Base-by-base conservation (phyloP, 2,797 vertebrate genomes). In the Sphaeramia orbicularis region DNA sequence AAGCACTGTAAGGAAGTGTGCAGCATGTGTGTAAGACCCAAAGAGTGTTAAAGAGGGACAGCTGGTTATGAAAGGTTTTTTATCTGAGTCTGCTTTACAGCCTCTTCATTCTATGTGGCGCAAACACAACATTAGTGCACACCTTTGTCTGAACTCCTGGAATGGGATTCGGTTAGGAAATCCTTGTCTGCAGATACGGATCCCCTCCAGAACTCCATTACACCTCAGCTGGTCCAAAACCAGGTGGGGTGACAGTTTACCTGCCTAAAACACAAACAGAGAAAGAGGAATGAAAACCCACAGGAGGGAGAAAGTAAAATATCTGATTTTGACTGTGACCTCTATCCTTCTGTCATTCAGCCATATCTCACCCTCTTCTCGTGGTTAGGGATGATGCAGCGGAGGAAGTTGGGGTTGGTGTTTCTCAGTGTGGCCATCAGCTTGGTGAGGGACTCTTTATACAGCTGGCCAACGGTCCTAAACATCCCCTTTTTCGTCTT, bases 111-210 rank as follows among this genome's bases (percentile, higher is more conserved):
- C 24, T 27, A 27, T 27, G 24, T 27, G 24, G 24, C 4, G 6
- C 24, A 27, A 27, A 27, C 24, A 6, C 24, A 27, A 27, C 24
- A 27, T 4, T 2, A 21, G 19, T 21, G 21, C 24, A 27, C 24
- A 98, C 97, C 97, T 97, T 87, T 99, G 97, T 77, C 97, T 95
- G 81, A 99, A 99, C 74, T 99, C 97, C 93, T 99, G 97, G 94
- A 99, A 99, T 53, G 98, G 93, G 1, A 99, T 99, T 38, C 97
- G 95, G 89, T 99, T 99, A 14, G 97, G 97, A 91, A 99, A 99
- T 4, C 97, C 97, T 86, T 99, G 97, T 76, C 97, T 96, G 76
- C 97, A 99, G 92, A 99, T 99, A 14, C 97, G 93, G 85, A 98
- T 98, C 35, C 97, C 98, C 84, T 99, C 98, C 8, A 99, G 93